phyloP scores from a whole-genome alignment of 2,113 vertebrate species.

The human region DNA sequence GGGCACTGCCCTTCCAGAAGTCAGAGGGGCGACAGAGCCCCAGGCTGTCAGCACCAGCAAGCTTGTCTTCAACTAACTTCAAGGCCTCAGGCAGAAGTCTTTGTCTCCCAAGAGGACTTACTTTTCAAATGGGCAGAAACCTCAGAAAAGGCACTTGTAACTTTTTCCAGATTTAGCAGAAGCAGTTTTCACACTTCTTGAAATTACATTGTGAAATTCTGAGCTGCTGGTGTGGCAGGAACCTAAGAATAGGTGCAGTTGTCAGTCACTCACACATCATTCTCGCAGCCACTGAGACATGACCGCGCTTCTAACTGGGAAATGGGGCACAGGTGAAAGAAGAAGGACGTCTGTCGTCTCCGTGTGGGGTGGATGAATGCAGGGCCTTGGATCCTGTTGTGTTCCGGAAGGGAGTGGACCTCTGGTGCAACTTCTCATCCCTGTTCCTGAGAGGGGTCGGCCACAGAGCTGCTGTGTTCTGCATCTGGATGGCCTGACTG shows the following conservation, averaged over 20 bases:
- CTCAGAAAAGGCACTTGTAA: slow-evolving; percentile 46
- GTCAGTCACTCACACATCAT: slow-evolving; percentile 76
- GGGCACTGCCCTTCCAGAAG: rapidly evolving
- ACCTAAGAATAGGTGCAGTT: slow-evolving; percentile 79
- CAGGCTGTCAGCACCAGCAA: rapidly evolving
- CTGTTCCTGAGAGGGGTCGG: neutral
- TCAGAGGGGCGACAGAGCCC: no score
- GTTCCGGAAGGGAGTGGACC: slow-evolving; percentile 49
- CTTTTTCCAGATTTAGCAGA: slow-evolving; percentile 72
- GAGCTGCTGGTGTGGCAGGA: slow-evolving; percentile 66
- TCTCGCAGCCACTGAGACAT: slow-evolving; percentile 62
- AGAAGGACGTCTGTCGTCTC: neutral
- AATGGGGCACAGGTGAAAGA: slow-evolving; percentile 64
- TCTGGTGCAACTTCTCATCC: neutral
- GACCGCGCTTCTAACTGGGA: slow-evolving; percentile 55
- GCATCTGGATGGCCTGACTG: rapidly evolving
- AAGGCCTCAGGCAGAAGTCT: neutral
- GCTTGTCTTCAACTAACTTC: neutral
- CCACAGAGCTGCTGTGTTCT: neutral
- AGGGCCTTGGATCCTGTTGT: neutral
- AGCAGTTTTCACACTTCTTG: slow-evolving; percentile 68
- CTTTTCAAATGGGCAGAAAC: slow-evolving; percentile 56
- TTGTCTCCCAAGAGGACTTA: slow-evolving; percentile 35
- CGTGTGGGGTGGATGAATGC: neutral
- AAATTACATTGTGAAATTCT: slow-evolving; percentile 76